Evolutionary conservation across 1,140 invertebrate genomes (phyloP), one percentile per base, ranked within the genome.

Genomic region (Heliconius congener): DNA sequence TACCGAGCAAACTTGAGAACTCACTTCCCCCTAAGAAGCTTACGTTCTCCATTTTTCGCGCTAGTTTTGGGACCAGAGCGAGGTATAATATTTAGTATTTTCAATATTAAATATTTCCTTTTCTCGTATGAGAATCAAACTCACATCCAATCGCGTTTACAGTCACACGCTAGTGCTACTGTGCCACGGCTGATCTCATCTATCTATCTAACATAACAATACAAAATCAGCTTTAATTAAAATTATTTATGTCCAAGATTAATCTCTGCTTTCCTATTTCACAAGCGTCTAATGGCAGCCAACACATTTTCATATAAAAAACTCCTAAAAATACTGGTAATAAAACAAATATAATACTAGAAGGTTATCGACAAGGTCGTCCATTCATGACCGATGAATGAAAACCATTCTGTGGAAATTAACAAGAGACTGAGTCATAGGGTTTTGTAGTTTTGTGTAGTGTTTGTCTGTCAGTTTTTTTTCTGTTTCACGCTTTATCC

Each of bases 361-460:
- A 23, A 66, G 60, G 60, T 66, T 23, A 66, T 19, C 60, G 27
- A 30, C 60, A 66, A 66, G 60, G 60, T 66, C 27, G 60, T 27
- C 60, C 60, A 66, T 66, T 66, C 60, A 66, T 66, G 1, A 11
- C 60, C 60, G 60, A 2, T 66, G 60, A 66, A 66, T 66, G 60
- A 66, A 66, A 66, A 66, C 13, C 60, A 30, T 66, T 66, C 13
- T 66, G 27, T 66, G 27, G 60, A 11, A 66, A 66, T 66, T 66
- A 66, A 30, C 60, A n/a, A 16, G 60, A 66, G 27, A n/a, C 11
- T 30, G 60, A 66, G 60, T 66, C 60, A 66, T 66, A 13, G 57
- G 8, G 2, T 27, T 60, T 23, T 27, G 57, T 27, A 23, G 19
- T 27, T 11, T 13, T 27, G 9, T 60, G 23, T 57, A n/a, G 19